Evolutionary conservation across 1,140 invertebrate genomes (phyloP).

Genomic region (Bombus haemorrhoidalis): DNA sequence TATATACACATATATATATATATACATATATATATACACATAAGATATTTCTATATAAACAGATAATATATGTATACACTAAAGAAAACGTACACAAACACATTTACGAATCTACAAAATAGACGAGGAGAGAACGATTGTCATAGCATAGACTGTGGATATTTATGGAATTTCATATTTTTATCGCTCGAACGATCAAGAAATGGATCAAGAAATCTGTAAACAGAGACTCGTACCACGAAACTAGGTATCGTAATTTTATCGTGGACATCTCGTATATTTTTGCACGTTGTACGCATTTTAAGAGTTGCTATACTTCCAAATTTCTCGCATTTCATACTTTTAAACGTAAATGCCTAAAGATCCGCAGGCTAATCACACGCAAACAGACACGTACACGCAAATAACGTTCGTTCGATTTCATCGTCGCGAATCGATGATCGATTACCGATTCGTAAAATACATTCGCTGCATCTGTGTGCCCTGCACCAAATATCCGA

Average conservation of each 20-base stretch:
- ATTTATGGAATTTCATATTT: neutral
- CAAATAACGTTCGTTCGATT: neutral
- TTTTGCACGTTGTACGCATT: too few species aligned
- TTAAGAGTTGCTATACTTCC: too few species aligned
- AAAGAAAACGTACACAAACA: slow-evolving; percentile 20
- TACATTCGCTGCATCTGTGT: slow-evolving; percentile 1
- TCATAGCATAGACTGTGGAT: slow-evolving; percentile 1
- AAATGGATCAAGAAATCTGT: too few species aligned
- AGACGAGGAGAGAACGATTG: slow-evolving; percentile 4
- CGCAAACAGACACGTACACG: neutral
- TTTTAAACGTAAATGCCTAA: too few species aligned
- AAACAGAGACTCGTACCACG: too few species aligned
- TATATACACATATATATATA: slow-evolving; percentile 28
- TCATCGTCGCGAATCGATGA: neutral
- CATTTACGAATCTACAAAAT: neutral
- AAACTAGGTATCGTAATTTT: too few species aligned
- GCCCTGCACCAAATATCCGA: neutral
- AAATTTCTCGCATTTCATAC: too few species aligned
- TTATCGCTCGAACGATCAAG: neutral
- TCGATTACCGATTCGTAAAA: slow-evolving; percentile 25
- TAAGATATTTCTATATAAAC: slow-evolving; percentile 60
- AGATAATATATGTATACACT: slow-evolving; percentile 54
- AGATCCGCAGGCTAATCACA: too few species aligned
- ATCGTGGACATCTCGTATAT: too few species aligned
- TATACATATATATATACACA: slow-evolving; percentile 40